Percentiles rank a stretch among this genome's conserved stretches.
Evolutionary conservation across 2,797 vertebrate genomes (phyloP).

Genomic region (Crypturellus tataupa): DNA sequence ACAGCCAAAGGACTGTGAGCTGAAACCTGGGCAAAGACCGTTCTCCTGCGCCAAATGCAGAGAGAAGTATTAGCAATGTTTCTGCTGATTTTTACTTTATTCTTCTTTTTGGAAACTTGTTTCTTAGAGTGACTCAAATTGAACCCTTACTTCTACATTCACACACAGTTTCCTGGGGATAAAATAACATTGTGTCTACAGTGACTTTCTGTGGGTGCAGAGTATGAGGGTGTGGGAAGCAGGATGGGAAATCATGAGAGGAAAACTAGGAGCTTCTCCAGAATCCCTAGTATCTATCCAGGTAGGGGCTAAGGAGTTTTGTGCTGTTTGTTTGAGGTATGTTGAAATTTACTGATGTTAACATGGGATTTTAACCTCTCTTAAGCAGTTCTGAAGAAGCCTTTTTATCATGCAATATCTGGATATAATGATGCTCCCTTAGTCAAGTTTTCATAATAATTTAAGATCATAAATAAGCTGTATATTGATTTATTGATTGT

Average conservation of each 20-base stretch:
- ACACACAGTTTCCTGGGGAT: not conserved
- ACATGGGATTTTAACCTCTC: not conserved
- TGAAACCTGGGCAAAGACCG: not conserved
- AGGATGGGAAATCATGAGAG: not conserved
- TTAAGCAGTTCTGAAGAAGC: fast-evolving
- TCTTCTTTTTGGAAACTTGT: not conserved
- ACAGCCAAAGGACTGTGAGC: not conserved
- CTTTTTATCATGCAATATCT: not conserved
- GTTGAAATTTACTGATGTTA: not conserved
- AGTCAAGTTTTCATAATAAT: not conserved
- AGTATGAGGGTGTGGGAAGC: not conserved
- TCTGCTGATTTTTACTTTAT: not conserved
- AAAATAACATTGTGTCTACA: not conserved
- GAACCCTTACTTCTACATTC: not conserved
- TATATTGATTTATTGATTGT: not conserved
- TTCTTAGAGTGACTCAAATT: not conserved
- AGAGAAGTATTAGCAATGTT: not conserved
- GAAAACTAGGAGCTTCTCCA: not conserved
- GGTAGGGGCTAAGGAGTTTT: not conserved
- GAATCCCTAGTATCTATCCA: fast-evolving
- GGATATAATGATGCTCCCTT: not conserved
- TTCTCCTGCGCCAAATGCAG: slow-evolving; percentile 2
- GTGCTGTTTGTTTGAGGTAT: not conserved
- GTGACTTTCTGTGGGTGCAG: not conserved
- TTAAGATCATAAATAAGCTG: not conserved